These are phyloP conservation scores for Drosophila rubida DNA, from an alignment of 2,888 invertebrate species.

Conservation along the genomic window DNA sequence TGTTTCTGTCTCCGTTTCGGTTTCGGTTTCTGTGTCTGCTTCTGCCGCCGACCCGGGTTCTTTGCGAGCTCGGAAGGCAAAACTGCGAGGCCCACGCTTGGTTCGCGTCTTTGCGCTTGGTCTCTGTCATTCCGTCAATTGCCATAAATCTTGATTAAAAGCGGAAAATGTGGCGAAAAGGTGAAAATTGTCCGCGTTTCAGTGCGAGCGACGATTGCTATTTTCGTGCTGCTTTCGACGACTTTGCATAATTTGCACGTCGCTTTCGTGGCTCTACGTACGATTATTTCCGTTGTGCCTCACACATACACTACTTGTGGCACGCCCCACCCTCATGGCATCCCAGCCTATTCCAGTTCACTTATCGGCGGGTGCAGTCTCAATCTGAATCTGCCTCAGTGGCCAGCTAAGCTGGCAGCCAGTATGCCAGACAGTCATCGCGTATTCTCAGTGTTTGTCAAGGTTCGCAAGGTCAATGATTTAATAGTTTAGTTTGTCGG, in stretches of 20 bases:
- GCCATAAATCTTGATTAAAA: constrained; percentile 79
- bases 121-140: constrained; percentile 65
- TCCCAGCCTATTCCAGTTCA: constrained; percentile 19
- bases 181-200: constrained; percentile 70
- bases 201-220: constrained; percentile 43
- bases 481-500: constrained; percentile 66
- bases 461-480: constrained; percentile 80
- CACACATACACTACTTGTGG: neutral
- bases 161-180: constrained; percentile 70
- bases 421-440: constrained; percentile 9
- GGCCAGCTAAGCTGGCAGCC: neutral
- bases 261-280: constrained; percentile 29
- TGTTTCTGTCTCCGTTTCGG: neutral
- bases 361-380: constrained; percentile 40
- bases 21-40: neutral
- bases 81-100: constrained; percentile 4
- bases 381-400: neutral
- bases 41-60: neutral
- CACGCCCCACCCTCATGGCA: neutral
- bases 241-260: constrained; percentile 69
- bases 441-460: constrained; percentile 51
- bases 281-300: constrained; percentile 47
- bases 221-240: constrained; percentile 49
- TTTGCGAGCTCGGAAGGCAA: neutral
- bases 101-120: constrained; percentile 10